Conservation (phyloP, 1,140 invertebrate species). For the Rhopalosiphum maidis region DNA sequence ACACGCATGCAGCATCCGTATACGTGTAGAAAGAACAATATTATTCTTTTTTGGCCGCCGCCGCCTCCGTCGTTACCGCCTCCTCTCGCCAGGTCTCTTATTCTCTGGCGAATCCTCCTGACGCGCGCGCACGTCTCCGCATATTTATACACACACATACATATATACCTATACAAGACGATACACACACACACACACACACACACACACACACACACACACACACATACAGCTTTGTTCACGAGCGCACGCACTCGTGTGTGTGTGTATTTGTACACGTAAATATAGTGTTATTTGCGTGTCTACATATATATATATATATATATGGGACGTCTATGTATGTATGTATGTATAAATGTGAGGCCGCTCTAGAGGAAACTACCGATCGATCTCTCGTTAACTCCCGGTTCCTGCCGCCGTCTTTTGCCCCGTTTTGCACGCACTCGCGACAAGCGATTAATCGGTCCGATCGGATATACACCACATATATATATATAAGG, state of each 20-base stretch:
- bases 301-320: not conserved
- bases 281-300: slow-evolving; percentile 16
- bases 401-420: not conserved
- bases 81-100: slow-evolving; percentile 9
- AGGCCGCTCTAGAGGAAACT: slow-evolving; percentile 21
- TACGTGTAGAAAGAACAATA: slow-evolving; percentile 44
- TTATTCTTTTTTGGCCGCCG: slow-evolving; percentile 37
- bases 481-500: not conserved
- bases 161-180: not conserved
- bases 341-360: not conserved
- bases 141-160: not conserved
- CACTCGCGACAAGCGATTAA: slow-evolving; percentile 8
- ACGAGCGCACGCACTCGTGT: not conserved
- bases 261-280: not conserved
- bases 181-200: not conserved
- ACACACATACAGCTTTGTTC: not conserved
- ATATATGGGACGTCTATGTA: not conserved
- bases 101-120: not conserved
- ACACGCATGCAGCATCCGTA: slow-evolving; percentile 18
- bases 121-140: not conserved
- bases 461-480: not conserved
- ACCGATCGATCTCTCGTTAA: slow-evolving; percentile 50
- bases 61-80: slow-evolving; percentile 25
- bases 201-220: not conserved
- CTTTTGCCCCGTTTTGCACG: not conserved